Base-by-base conservation (phyloP, 2,797 vertebrate species). In the Gephyroberyx darwinii region DNA sequence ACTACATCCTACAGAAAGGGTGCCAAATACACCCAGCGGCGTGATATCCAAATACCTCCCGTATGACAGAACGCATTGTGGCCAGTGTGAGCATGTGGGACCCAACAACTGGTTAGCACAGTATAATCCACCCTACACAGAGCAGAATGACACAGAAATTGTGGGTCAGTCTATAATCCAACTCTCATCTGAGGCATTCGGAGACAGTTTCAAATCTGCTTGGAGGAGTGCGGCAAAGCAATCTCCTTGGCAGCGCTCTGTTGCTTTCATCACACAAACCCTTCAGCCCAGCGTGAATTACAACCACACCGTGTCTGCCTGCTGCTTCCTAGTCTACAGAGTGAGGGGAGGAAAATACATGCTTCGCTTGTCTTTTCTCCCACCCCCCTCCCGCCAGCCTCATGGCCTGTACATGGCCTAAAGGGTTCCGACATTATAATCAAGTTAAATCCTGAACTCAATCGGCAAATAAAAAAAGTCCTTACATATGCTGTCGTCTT, bases 121-220 rank as follows among this genome's bases (percentile, higher is more conserved):
- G 94, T 96, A 95, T 98, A 98, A 98, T 97, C 95, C 95, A 96
- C 94, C 94, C 95, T 93, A 94, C 89, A 86, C 95, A 95, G 94
- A 95, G 95, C 96, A 94, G 96, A 96, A 94, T 98, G 97, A 99
- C 97, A 98, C 96, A 96, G 96, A 96, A 96, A 97, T 93, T 90
- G 95, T 93, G 94, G 98, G 97, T 98, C 98, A 97, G 96, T 98
- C 96, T 95, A 97, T 98, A 99, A 98, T 98, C 97, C 97, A 96
- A 96, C 95, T 96, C 96, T 97, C 98, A 98, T 99, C 97, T 97
- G 95, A 96, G 96, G 94, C 95, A 95, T 95, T 95, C 95, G 92
- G 95, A 95, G 95, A 96, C 95, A 96, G 95, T 96, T 97, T 98
- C 95, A 97, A 97, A 98, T 98, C 96, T 98, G 96, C 96, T 97